These are phyloP conservation scores for Pollachius pollachius DNA, from an alignment of 2,113 vertebrate species.

Conservation along the genomic window DNA sequence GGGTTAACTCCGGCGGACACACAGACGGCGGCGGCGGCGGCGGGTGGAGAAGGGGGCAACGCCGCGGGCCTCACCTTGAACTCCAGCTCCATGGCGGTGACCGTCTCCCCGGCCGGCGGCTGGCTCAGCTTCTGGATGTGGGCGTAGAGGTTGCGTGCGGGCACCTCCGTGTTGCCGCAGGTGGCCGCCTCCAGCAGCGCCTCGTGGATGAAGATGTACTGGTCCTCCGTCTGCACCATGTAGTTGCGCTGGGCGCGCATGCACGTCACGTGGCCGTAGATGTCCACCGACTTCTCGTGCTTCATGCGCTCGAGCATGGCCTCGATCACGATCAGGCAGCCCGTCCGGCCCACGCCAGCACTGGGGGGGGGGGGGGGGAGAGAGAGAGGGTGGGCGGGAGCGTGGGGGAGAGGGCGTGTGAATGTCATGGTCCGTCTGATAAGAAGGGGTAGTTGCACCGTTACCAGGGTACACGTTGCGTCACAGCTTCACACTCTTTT, in stretches of 20 bases:
- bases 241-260: slow-evolving; percentile 96
- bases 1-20: no score
- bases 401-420: neutral
- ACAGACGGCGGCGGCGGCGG: no score
- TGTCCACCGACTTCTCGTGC: slow-evolving; percentile 92
- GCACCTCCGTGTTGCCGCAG: slow-evolving; percentile 89
- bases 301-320: slow-evolving; percentile 97
- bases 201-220: slow-evolving; percentile 96
- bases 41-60: no score
- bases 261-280: slow-evolving; percentile 94
- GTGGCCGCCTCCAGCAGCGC: slow-evolving; percentile 90
- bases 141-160: slow-evolving; percentile 89
- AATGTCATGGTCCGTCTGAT: neutral
- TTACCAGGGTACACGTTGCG: no score
- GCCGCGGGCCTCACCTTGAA: slow-evolving; percentile 83
- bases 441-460: no score
- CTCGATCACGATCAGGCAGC: slow-evolving; percentile 93
- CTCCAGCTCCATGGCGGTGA: slow-evolving; percentile 93
- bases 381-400: no score
- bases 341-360: slow-evolving; percentile 90
- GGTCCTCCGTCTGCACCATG: slow-evolving; percentile 97
- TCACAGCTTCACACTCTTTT: no score
- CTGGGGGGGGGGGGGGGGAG: slow-evolving; percentile 54
- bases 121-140: slow-evolving; percentile 96
- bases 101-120: slow-evolving; percentile 88